Evolutionary conservation across 2,113 vertebrate species (phyloP).

Genomic region (Saccopteryx leptura): DNA sequence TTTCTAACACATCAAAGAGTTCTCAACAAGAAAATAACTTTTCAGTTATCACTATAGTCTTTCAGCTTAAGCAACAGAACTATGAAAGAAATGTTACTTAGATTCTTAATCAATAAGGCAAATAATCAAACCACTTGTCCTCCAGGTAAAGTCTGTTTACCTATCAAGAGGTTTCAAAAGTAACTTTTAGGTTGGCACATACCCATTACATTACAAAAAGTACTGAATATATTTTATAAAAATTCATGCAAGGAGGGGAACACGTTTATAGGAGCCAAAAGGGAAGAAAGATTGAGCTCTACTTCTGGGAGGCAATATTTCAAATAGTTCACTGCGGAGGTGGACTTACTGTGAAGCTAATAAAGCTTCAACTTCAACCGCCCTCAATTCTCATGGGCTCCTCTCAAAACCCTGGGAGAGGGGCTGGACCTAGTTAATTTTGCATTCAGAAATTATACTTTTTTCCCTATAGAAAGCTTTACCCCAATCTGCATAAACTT

Average conservation of each 20-base stretch:
- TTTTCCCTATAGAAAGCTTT: neutral
- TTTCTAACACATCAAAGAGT: conserved; percentile 21
- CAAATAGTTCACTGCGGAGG: neutral
- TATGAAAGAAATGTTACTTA: neutral
- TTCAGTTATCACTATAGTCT: neutral
- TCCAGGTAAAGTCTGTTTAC: neutral
- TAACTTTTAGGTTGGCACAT: neutral
- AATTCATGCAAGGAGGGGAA: neutral
- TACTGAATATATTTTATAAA: neutral
- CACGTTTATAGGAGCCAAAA: neutral
- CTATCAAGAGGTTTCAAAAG: neutral
- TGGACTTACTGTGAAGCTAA: neutral
- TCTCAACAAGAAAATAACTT: conserved; percentile 50
- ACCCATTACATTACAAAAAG: neutral
- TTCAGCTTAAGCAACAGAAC: neutral
- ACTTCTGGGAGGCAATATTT: neutral
- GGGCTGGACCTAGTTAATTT: neutral
- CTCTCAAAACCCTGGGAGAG: neutral
- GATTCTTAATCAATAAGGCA: conserved; percentile 7
- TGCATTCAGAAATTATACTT: neutral
- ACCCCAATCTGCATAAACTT: neutral
- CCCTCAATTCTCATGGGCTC: neutral
- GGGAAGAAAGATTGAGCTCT: neutral
- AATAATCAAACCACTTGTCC: neutral
- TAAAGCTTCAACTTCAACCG: neutral